A percentile compares a stretch with the other conserved stretches of the same genome.
Conservation (phyloP, 37 sponge, comb jelly and placozoan genomes). For the Agelas oroides region DNA sequence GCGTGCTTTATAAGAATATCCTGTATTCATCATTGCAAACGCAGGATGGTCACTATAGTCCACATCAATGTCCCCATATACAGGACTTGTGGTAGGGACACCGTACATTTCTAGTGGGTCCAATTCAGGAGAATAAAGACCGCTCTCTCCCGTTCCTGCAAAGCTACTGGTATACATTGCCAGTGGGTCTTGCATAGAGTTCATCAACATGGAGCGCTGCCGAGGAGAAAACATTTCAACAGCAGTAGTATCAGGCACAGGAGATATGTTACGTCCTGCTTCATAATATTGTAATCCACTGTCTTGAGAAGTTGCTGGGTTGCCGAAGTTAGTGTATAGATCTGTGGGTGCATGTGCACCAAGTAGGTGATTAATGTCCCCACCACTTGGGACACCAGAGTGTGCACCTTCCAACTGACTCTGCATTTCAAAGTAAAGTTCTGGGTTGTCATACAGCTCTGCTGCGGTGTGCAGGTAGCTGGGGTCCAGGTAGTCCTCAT, state of each 20-base stretch:
- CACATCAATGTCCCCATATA: background rate
- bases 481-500: constrained; percentile 71
- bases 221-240: background rate
- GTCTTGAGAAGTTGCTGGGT: too few species aligned
- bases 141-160: too few species aligned
- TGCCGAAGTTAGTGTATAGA: background rate
- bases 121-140: too few species aligned
- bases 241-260: too few species aligned
- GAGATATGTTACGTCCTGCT: too few species aligned
- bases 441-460: constrained; percentile 49
- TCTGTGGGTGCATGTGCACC: background rate
- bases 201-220: constrained; percentile 1
- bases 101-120: too few species aligned
- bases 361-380: background rate
- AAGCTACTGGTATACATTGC: constrained; percentile 14
- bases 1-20: background rate
- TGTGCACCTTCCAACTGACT: constrained; percentile 18
- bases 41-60: constrained; percentile 4
- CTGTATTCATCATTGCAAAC: background rate
- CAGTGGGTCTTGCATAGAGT: constrained; percentile 25
- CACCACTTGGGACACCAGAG: background rate
- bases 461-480: constrained; percentile 66
- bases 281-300: too few species aligned
- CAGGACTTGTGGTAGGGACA: too few species aligned
- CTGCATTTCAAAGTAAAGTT: constrained; percentile 28